Base-by-base conservation (phyloP, 92 coral and sea anemone species). In the Virgularia gustaviana region DNA sequence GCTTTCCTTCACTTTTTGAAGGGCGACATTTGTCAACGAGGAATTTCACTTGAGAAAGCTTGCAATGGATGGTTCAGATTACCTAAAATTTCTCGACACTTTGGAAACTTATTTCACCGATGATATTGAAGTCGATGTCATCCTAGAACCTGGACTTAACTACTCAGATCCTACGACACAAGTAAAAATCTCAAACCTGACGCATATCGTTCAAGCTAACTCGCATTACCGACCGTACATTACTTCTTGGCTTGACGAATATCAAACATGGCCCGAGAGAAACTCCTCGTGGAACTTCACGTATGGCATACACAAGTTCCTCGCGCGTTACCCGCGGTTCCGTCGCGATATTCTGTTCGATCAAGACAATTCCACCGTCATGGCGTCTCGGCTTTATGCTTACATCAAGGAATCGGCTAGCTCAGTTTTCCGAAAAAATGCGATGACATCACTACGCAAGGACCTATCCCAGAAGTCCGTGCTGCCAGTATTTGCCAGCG, bases 11-110 rank as follows among this genome's bases (percentile, higher is more conserved):
- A 3, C 55, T 16, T 70, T 90, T 19, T 90, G 85, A 62, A 89
- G 92, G 9, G 86, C 85, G 15, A 60, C 76, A 20, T 66, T 72
- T 51, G 85, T 87, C 6, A 79, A 78, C 44, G 96, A 90, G 47
- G 71, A 84, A 51, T 90, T 90, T 49, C 88, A 87, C 30, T 77
- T 88, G 33, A 71, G 76, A 19, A 57, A 79, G 24, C 76, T 91
- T 3, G 95, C 97, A 37, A 91, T 83, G 49, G 85, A 88, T 38
- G 97, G 87, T 30, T 81, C 95, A 3, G 74, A 85, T 31, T 75
- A 81, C 52, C 57, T 81, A 32, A 66, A 56, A 9, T 91, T 80
- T 77, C 38, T 80, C 49, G 45, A 83, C 24, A 79, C 83, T 36
- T 70, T 77, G 68, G 95, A 88, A 35, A 66, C 75, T 15, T 84